Base-by-base conservation (phyloP, 2,888 invertebrate species). In the Sipunculus nudus region DNA sequence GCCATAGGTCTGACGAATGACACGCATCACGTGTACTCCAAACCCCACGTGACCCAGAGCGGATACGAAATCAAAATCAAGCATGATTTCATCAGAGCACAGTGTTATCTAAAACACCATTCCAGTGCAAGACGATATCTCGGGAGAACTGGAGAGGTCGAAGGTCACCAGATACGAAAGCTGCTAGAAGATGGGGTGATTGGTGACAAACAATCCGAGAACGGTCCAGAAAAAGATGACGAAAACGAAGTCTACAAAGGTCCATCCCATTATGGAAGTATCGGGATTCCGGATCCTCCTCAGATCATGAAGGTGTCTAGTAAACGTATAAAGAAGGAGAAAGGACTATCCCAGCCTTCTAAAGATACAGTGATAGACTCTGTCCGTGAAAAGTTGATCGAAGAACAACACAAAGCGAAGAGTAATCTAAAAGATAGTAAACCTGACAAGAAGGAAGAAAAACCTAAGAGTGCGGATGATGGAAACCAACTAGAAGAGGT, bases 31-130 rank as follows among this genome's bases (percentile, higher is more conserved):
- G 75, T 70, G 35, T 67, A 74, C 5, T 63, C 72, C 10, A 47
- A 67, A 13, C 49, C 68, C 2, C 60, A 53, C 1, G 68, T 67
- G 48, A 59, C 60, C 5, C 35, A 52, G 0, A 61, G 53, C 40
- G 73, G 75, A 0, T 77, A 71, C 60, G 68, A 72, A 52, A 35
- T 71, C 4, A 53, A 60, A 0, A 54, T 77, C 8, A 61, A 71
- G 23, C 70, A 75, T 59, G 77, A 77, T 52, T 77, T 77, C 63
- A 63, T 76, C 13, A 59, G 71, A 35, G 69, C 75, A 5, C 68
- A 70, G 53, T 77, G 77, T 61, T 63, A 57, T 49, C 26, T 74
- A 16, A 61, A 23, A 13, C 26, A 46, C 8, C 5, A n/a, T n/a
- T n/a, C n/a, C n/a, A n/a, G n/a, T n/a, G n/a, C n/a, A 19, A 43